Evolutionary conservation across 2,797 vertebrate species (phyloP).

Genomic region (Pampus argenteus): DNA sequence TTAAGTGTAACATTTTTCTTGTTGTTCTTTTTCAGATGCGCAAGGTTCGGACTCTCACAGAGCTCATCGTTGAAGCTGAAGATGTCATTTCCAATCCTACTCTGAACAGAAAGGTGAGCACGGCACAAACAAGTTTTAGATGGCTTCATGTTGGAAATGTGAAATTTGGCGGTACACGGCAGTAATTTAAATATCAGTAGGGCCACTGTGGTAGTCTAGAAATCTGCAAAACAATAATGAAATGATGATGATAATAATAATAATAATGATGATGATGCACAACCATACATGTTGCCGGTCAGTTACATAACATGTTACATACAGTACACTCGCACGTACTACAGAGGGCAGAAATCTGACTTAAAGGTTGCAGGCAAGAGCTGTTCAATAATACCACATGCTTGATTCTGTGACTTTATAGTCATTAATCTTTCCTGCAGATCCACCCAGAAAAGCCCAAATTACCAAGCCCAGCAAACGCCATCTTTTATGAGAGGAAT

Average conservation of each 20-base stretch:
- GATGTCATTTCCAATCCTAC: constrained; percentile 83
- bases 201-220: not conserved
- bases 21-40: constrained; percentile 82
- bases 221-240: not conserved
- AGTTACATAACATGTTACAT: not conserved
- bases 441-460: constrained; percentile 89
- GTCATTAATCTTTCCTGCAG: constrained; percentile 61
- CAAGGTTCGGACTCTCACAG: constrained; percentile 88
- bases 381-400: not conserved
- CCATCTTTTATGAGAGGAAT: constrained; percentile 88
- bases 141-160: not conserved
- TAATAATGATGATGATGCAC: no score
- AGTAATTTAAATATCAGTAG: not conserved
- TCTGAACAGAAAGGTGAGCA: constrained; percentile 83
- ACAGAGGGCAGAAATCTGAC: not conserved
- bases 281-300: not conserved
- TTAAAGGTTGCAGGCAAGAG: not conserved
- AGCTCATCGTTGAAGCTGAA: constrained; percentile 90
- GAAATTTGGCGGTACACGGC: not conserved
- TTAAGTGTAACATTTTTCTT: not conserved
- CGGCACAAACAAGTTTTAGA: not conserved
- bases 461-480: constrained; percentile 85
- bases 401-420: not conserved
- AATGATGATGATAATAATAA: no score
- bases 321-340: no score